Evolutionary conservation across 2,113 vertebrate genomes (phyloP), one percentile per base, ranked within the genome.

Genomic region (Promerops cafer): DNA sequence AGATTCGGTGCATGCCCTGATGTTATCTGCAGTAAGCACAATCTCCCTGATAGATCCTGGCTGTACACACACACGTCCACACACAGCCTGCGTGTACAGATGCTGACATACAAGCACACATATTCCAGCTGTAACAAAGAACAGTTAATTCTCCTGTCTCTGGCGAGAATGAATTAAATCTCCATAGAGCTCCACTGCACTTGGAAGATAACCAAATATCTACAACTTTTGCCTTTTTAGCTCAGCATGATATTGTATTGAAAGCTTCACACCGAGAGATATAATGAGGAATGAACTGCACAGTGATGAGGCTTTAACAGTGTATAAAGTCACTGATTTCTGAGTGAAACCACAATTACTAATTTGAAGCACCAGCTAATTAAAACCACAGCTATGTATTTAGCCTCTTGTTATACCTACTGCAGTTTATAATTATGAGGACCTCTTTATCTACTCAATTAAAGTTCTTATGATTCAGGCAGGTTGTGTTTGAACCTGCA

Each of bases 351-450:
- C 95, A 97, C 98, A 98, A 98, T 98, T 98, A 98, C 98, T 98
- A 98, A 98, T 98, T 98, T 98, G 98, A 98, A 98, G 98, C 98
- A 98, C 97, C 94, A 97, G 97, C 98, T 98, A 98, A 99, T 99
- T 98, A 98, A 98, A 98, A 98, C 98, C 98, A 98, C 97, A 98
- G 98, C 98, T 97, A 98, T 98, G 98, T 98, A 98, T 98, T 98
- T 99, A 98, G 98, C 98, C 98, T 98, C 98, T 98, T 98, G 97
- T 98, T 98, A 98, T 97, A 98, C 97, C 98, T 98, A 98, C 97
- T 97, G 97, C 97, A 97, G 97, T 98, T 98, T 98, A 98, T 98
- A 99, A 98, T 98, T 98, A 98, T 97, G 96, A 98, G 95, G 97
- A 98, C 97, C 98, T 98, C 98, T 98, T 98, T 98, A 98, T 98